These are phyloP conservation scores for Zaprionus taronus DNA, from an alignment of 1,140 invertebrate species.

Conservation along the genomic window DNA sequence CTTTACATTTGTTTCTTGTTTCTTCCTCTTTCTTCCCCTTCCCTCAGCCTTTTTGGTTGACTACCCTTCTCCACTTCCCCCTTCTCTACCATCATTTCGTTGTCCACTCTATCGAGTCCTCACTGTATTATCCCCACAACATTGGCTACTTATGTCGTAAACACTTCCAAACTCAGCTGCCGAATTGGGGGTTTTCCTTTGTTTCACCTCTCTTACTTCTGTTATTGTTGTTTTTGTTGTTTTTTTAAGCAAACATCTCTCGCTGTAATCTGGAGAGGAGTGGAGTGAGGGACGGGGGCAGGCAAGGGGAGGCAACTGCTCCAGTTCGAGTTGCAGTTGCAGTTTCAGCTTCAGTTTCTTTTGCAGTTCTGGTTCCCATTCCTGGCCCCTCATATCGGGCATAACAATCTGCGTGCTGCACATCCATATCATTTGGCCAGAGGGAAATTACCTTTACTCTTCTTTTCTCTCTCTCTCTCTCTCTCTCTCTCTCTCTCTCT, in stretches of 20 bases:
- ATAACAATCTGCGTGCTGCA: slow-evolving; percentile 35
- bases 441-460: slow-evolving; percentile 28
- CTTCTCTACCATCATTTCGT: background rate
- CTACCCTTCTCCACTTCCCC: background rate
- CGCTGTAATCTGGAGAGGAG: background rate
- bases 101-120: background rate
- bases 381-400: slow-evolving; percentile 14
- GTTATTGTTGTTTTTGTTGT: background rate
- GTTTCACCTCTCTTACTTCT: background rate
- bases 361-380: slow-evolving; percentile 16
- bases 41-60: background rate
- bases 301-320: background rate
- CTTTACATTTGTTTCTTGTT: background rate
- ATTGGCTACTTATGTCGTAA: background rate
- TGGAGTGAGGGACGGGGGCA: background rate
- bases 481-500: background rate
- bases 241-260: slow-evolving; percentile 1
- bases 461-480: too few species aligned
- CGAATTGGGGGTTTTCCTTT: background rate
- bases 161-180: background rate
- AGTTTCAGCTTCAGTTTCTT: slow-evolving; percentile 25
- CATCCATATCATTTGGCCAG: slow-evolving; percentile 39
- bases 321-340: slow-evolving; percentile 20
- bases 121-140: slow-evolving; percentile 5
- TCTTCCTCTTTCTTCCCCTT: background rate